Evolutionary conservation across 2,797 vertebrate species (phyloP), one percentile per base, ranked within the genome.

Genomic region (Rhinophrynus dorsalis): DNA sequence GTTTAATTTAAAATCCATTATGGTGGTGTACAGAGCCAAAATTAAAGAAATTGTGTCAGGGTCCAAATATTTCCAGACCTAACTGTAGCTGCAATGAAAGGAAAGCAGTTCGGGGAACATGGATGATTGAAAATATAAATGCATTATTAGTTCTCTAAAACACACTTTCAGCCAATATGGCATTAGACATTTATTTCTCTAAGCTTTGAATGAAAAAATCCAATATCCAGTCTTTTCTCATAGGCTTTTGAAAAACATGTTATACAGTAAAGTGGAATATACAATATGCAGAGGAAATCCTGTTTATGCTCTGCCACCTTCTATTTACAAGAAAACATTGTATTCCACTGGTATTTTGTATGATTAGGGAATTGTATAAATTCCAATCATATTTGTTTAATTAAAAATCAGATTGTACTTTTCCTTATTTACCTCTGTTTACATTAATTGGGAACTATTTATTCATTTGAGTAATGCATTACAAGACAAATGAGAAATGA

Each of bases 401-500:
- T 84, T 79, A 82, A 80, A 86, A 81, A 83, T 55, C 67, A 77
- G 78, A 81, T 82, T 77, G 78, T 78, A 51, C 51, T 74, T 75
- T 85, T 81, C 79, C 80, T 77, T 79, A 78, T 82, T 85, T 86
- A 82, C 83, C 73, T 83, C 80, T 80, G 72, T 81, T 86, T 90
- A 90, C 89, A 86, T 89, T 85, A 85, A 86, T 87, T 88, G 81
- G 75, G 77, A 79, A 78, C 75, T 77, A 74, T 80, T 84, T 82
- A 84, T 85, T 83, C 63, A 79, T 85, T 83, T 80, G 78, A 57
- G 79, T 80, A n/a, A n/a, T n/a, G n/a, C n/a, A 74, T 78, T 82
- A 79, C 79, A 83, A 79, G 84, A 81, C 63, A 78, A 84, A 84
- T n/a, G n/a, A n/a, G n/a, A n/a, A n/a, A n/a, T 83, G 79, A 88